Conservation (phyloP, 2,113 vertebrate genomes). For the Chaetodon auriga region DNA sequence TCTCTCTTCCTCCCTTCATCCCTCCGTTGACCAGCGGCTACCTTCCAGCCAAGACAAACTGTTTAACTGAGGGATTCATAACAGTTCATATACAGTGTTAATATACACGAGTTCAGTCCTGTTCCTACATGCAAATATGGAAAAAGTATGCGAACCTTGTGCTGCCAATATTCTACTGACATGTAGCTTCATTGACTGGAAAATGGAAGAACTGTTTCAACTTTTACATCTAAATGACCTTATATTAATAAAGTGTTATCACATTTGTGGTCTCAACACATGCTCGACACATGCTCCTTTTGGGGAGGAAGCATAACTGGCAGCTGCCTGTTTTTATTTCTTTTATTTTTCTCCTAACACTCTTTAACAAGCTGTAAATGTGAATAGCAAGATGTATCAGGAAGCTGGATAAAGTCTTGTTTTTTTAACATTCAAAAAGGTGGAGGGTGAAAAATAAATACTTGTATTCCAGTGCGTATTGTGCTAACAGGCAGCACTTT, state of each 20-base stretch:
- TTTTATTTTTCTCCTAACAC: not conserved
- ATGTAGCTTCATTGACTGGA: not conserved
- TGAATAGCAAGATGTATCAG: not conserved
- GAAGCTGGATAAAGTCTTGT: not conserved
- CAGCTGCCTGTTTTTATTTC: not conserved
- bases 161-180: conserved; percentile 2
- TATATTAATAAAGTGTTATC: not conserved
- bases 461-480: not conserved
- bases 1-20: conserved; percentile 48
- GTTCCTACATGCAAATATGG: conserved; percentile 31
- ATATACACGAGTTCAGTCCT: conserved; percentile 1
- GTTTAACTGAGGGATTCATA: conserved; percentile 51
- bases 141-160: conserved; percentile 32
- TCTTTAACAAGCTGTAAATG: conserved; percentile 6
- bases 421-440: not conserved
- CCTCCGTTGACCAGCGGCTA: conserved; percentile 49
- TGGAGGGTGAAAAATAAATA: not conserved
- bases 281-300: not conserved
- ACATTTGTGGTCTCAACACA: not conserved
- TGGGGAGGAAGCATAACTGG: not conserved
- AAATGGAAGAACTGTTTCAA: not conserved
- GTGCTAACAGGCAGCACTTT: not conserved
- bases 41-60: conserved; percentile 63
- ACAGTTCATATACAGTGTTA: conserved; percentile 49
- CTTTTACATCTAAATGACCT: not conserved